Evolutionary conservation across 2,888 invertebrate genomes (phyloP).

Genomic region (Halocaridina rubra): DNA sequence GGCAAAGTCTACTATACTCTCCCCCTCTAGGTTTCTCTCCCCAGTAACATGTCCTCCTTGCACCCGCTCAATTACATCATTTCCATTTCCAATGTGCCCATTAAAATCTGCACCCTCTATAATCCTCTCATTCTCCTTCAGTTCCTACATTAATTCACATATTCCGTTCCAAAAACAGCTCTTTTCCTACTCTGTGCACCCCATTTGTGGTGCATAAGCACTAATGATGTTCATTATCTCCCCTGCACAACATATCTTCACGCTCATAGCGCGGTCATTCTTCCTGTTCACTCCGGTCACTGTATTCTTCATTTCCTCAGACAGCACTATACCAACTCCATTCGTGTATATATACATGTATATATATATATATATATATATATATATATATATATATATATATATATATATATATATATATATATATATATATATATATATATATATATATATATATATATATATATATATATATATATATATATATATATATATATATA

Average conservation of each 20-base stretch:
- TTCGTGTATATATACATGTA: background rate
- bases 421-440: background rate
- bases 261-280: background rate
- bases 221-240: no score
- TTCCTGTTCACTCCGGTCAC: background rate
- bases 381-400: slow-evolving; percentile 5
- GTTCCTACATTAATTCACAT: background rate
- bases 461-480: background rate
- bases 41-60: background rate
- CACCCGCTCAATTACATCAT: background rate
- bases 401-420: slow-evolving; percentile 13
- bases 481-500: background rate
- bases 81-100: background rate
- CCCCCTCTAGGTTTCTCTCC: background rate
- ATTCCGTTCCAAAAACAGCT: background rate
- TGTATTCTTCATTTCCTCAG: background rate
- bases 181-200: no score
- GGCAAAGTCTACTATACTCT: no score
- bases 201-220: no score
- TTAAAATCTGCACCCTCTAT: background rate
- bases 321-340: background rate
- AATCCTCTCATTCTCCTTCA: background rate
- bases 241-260: background rate
- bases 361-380: background rate
- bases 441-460: slow-evolving; percentile 5